Base-by-base conservation (phyloP, 2,888 invertebrate species). In the Hanleya hanleyi region DNA sequence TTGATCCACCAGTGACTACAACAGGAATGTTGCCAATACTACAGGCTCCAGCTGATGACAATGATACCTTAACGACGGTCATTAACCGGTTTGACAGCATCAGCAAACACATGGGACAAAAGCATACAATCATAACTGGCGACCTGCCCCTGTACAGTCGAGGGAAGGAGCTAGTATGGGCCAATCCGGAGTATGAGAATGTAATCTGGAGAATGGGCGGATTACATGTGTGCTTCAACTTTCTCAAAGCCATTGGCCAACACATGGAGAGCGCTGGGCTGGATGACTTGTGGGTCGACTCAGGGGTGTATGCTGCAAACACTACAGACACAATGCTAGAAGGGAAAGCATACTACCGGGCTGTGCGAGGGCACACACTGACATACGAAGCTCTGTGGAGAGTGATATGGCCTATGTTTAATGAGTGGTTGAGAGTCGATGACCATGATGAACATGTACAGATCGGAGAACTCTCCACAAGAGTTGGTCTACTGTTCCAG, bases 21-120 rank as follows among this genome's bases (percentile, higher is more conserved):
- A 37, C 41, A 12, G 71, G 67, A 41, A 67, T 71, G 67, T 41
- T 71, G n/a, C n/a, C 47, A n/a, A n/a, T n/a, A n/a, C n/a, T n/a
- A n/a, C 69, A 68, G 36, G 70, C 73, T 57, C 71, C 73, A 51
- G 74, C 73, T n/a, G 69, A 76, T 76, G 57, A 61, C 4, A 69
- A 61, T 64, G 66, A 76, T 41, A 76, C 76, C 18, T 65, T 76
- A 7, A 66, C 67, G 6, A 73, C 73, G 7, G 50, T 73, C 3
- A 71, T 73, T 2, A 49, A 70, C 32, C 37, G 65, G 32, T 76
- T 68, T 61, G 37, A 38, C 1, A 29, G 38, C 35, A 76, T 76
- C 15, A 38, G 47, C 32, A 37, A 37, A 29, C 41, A 57, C 47
- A 1, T 71, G 50, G 76, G 73, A 1, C 73, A 76, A 32, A 70